Conservation (phyloP, 2,113 vertebrate genomes). For the Orientallactaga bullata region DNA sequence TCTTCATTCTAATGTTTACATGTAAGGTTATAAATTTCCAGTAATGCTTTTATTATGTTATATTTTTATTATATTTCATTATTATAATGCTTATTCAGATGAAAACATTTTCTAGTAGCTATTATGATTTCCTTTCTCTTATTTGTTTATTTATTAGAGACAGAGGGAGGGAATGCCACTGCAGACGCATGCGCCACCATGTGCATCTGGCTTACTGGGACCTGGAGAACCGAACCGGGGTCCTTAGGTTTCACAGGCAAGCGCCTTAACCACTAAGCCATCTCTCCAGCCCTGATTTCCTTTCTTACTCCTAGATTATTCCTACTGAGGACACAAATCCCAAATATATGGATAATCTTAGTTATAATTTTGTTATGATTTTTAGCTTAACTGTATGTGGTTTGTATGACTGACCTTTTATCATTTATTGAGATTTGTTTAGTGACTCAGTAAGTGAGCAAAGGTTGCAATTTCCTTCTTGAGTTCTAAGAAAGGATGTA, state of each 20-base stretch:
- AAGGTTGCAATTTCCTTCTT: neutral
- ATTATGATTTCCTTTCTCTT: neutral
- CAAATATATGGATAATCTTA: neutral
- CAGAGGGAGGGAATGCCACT: too few species aligned
- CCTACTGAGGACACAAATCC: neutral
- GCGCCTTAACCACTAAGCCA: too few species aligned
- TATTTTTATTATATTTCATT: too few species aligned
- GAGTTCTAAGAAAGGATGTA: neutral
- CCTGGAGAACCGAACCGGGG: too few species aligned
- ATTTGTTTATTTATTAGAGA: too few species aligned
- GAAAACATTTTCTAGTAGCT: neutral
- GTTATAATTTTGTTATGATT: neutral
- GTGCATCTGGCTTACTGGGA: too few species aligned
- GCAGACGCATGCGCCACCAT: too few species aligned
- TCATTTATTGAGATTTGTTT: neutral
- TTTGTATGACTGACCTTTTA: neutral
- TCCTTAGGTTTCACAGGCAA: too few species aligned
- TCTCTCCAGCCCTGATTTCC: too few species aligned
- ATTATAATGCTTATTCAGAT: neutral
- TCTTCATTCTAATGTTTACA: neutral
- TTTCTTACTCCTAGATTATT: neutral
- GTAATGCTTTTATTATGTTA: neutral
- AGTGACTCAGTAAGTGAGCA: neutral
- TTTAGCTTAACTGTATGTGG: neutral
- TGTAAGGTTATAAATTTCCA: neutral